Conservation (phyloP, 2,113 vertebrate species). For the Mellivora capensis region DNA sequence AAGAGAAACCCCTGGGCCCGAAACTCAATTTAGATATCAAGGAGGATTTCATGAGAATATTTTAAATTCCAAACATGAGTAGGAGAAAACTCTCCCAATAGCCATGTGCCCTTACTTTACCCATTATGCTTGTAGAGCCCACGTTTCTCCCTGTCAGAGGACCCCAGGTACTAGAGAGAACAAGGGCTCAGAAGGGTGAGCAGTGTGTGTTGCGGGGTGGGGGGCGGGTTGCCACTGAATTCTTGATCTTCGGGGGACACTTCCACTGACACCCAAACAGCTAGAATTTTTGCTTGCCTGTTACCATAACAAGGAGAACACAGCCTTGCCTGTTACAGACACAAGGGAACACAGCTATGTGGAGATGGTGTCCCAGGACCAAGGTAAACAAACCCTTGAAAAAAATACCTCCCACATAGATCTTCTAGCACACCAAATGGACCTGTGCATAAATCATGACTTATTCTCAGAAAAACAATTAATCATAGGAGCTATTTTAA, state of each 20-base stretch:
- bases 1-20: background rate
- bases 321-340: background rate
- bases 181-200: background rate
- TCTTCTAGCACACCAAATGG: background rate
- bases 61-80: background rate
- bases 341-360: background rate
- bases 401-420: background rate
- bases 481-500: background rate
- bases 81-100: background rate
- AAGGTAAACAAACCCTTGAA: background rate
- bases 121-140: too few relatives aligned
- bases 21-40: background rate
- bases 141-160: background rate
- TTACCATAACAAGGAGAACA: background rate
- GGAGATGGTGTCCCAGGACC: background rate
- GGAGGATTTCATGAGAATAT: background rate
- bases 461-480: conserved; percentile 15
- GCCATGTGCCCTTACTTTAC: background rate
- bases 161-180: background rate
- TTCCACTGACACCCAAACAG: background rate
- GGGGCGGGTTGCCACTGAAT: background rate
- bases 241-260: background rate
- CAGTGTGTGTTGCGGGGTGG: background rate
- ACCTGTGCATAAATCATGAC: background rate
- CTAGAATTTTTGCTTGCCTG: background rate